phyloP scores from a whole-genome alignment of 1,140 invertebrate genomes.

The Hyles vespertilio region DNA sequence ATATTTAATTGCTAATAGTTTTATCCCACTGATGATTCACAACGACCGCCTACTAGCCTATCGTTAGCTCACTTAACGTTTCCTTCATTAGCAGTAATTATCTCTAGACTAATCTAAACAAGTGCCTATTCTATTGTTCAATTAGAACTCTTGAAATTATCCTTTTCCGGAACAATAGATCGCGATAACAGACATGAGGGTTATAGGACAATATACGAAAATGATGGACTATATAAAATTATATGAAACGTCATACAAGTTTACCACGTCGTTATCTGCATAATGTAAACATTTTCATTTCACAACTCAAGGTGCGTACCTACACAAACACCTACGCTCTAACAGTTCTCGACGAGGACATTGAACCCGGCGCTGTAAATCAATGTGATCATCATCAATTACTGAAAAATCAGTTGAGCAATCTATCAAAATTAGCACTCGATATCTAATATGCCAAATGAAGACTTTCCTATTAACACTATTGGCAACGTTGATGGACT shows the following conservation, averaged over 20 bases:
- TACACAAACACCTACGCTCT: slow-evolving; percentile 14
- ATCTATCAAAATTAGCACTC: slow-evolving; percentile 9
- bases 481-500: too few relatives aligned
- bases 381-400: slow-evolving; percentile 9
- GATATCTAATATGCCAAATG: background rate
- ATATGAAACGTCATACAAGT: slow-evolving; percentile 3
- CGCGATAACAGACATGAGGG: slow-evolving; percentile 11
- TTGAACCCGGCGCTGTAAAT: slow-evolving; percentile 11
- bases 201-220: background rate
- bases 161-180: slow-evolving; percentile 10
- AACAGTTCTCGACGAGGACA: slow-evolving; percentile 12
- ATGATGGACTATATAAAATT: background rate
- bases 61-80: too few relatives aligned
- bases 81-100: too few relatives aligned
- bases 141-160: slow-evolving; percentile 9
- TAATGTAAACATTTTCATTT: slow-evolving; percentile 19
- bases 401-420: background rate
- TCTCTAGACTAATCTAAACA: too few relatives aligned
- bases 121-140: slow-evolving; percentile 2
- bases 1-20: too few relatives aligned
- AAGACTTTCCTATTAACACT: background rate
- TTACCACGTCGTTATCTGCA: slow-evolving; percentile 15
- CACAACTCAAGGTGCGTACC: slow-evolving; percentile 8
- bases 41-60: too few relatives aligned
- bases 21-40: too few relatives aligned